phyloP scores from a whole-genome alignment of 92 coral and sea anemone species.

The Palythoa grandiflora region DNA sequence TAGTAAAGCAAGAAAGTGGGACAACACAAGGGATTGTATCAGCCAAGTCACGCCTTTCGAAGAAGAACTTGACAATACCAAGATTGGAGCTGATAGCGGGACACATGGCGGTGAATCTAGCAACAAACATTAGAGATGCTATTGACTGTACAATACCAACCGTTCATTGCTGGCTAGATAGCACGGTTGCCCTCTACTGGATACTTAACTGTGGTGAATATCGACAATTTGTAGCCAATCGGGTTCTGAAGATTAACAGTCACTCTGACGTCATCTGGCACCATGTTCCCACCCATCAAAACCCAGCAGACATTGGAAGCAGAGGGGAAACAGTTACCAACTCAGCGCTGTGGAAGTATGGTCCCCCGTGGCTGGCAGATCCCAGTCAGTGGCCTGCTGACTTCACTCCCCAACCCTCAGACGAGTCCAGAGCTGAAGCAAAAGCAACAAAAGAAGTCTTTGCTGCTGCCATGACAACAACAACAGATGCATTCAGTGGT shows the following conservation, averaged over 20 bases:
- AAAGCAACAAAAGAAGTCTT: slow-evolving; percentile 23
- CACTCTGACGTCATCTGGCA: not conserved
- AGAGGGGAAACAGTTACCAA: slow-evolving; percentile 28
- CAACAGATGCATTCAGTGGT: slow-evolving; percentile 3
- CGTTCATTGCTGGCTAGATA: slow-evolving; percentile 48
- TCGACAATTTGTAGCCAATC: slow-evolving; percentile 1
- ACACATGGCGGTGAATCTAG: slow-evolving; percentile 48
- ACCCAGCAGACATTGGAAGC: slow-evolving; percentile 37
- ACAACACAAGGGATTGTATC: not conserved
- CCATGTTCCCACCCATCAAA: slow-evolving; percentile 41
- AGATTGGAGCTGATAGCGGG: not conserved
- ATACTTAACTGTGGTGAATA: slow-evolving; percentile 17
- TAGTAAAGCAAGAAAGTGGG: slow-evolving; percentile 26
- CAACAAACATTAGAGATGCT: slow-evolving; percentile 21
- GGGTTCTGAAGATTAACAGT: too few species aligned
- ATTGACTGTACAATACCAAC: slow-evolving; percentile 1
- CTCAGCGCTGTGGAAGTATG: slow-evolving; percentile 12
- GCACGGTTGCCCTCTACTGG: not conserved
- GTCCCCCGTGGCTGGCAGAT: slow-evolving; percentile 30
- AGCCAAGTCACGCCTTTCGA: not conserved
- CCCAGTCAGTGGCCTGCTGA: slow-evolving; percentile 39
- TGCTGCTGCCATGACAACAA: slow-evolving; percentile 14
- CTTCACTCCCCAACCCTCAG: not conserved
- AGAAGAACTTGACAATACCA: not conserved
- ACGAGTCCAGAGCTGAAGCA: slow-evolving; percentile 13